Conservation (phyloP, 1,140 invertebrate genomes). For the Temnothorax longispinosus region DNA sequence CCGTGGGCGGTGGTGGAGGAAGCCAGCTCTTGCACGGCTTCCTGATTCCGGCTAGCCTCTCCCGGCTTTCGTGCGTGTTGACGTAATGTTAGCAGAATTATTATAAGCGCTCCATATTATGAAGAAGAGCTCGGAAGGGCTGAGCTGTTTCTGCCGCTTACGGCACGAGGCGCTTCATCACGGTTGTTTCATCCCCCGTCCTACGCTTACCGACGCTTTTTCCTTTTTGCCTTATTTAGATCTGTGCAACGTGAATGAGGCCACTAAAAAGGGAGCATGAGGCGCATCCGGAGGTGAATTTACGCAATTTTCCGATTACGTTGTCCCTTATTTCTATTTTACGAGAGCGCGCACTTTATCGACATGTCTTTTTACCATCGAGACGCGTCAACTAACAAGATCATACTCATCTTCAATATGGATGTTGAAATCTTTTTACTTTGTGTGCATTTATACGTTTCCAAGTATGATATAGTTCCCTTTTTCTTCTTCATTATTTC, state of each 20-base stretch:
- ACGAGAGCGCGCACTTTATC: neutral
- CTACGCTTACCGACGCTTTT: constrained; percentile 19
- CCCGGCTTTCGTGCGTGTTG: constrained; percentile 32
- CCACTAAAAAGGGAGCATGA: neutral
- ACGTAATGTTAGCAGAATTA: constrained; percentile 49
- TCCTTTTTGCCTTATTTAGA: constrained; percentile 24
- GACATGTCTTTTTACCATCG: neutral
- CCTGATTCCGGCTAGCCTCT: neutral
- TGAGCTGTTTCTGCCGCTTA: constrained; percentile 25
- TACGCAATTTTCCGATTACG: constrained; percentile 42
- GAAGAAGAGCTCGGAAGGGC: neutral
- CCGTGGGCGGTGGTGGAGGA: neutral
- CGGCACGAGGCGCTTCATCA: neutral
- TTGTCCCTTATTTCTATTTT: neutral
- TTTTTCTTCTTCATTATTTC: neutral
- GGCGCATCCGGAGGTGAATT: constrained; percentile 17
- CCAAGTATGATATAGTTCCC: neutral
- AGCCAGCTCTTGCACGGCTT: constrained; percentile 7
- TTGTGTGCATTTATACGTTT: neutral
- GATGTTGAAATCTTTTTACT: constrained; percentile 2
- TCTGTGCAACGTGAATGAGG: constrained; percentile 21
- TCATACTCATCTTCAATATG: neutral
- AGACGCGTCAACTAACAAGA: neutral
- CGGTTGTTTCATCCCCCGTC: constrained; percentile 45
- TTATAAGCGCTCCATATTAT: constrained; percentile 14